Evolutionary conservation across 92 coral and sea anemone species (phyloP), one percentile per base, ranked within the genome.

Genomic region (Porites evermanni): DNA sequence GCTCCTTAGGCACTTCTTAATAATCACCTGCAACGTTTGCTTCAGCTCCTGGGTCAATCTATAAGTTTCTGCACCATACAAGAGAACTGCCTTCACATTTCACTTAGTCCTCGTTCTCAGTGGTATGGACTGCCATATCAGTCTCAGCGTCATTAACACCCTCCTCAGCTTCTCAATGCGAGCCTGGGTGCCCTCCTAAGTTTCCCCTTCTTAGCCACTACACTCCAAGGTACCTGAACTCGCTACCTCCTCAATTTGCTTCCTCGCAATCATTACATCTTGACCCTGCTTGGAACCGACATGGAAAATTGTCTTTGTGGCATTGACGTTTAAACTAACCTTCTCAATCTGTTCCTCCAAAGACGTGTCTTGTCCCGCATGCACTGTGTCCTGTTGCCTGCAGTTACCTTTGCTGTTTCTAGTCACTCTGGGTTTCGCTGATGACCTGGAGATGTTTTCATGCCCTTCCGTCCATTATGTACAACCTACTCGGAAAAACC

Each of bases 211-310:
- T 54, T 54, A 2, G 78, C 70, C 7, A 82, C 75, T n/a, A 82
- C 70, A 47, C 86, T 82, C 73, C 79, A 29, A 82, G 78, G 86
- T 82, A 82, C 69, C 60, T 60, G 14, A 82, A 82, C 75, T 82
- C 78, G 53, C 86, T 24, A 82, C 86, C 56, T 70, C 86, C 75
- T 82, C 86, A 1, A 70, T 75, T 63, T 47, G 24, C 12, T 44
- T 63, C 47, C 32, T 53, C 21, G 56, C 87, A 83, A 83, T 14
- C 65, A 59, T 24, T 20, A 65, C 85, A 38, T 29, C 19, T 47
- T 67, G 14, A 11, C 29, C 77, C 10, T 69, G 75, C 18, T 82
- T 81, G 54, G 86, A 17, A 65, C 59, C 61, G 20, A 67, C 47
- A 4, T 6, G 1, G 47, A 38, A 4, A 38, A 16, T 2, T 54